Evolutionary conservation across 2,888 invertebrate genomes (phyloP).

Genomic region (Heteromurus nitidus): DNA sequence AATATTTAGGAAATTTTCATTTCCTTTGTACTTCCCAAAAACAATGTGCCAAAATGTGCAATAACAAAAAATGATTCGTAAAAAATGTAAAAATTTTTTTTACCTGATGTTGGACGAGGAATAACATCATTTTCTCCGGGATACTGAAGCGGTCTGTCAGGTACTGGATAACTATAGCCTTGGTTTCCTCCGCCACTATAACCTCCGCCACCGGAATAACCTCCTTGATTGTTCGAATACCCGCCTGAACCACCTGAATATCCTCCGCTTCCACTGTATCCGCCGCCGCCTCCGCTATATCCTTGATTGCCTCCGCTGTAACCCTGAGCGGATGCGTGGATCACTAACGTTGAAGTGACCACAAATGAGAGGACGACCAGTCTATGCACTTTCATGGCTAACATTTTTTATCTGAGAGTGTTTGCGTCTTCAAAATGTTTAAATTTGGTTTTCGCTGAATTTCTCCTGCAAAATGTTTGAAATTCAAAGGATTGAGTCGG

Average conservation of each 20-base stretch:
- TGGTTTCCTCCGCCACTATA: background rate
- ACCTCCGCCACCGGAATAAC: background rate
- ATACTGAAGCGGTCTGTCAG: slow-evolving; percentile 35
- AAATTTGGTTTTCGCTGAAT: too few species aligned
- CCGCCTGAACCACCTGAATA: too few species aligned
- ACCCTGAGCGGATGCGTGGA: slow-evolving; percentile 33
- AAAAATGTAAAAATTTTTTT: background rate
- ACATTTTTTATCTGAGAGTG: too few species aligned
- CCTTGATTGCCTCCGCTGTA: slow-evolving; percentile 47
- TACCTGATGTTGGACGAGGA: slow-evolving; percentile 16
- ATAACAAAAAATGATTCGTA: background rate
- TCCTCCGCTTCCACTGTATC: background rate
- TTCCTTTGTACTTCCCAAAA: too few species aligned
- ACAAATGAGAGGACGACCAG: slow-evolving; percentile 21
- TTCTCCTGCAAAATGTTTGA: too few species aligned
- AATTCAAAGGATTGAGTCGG: too few species aligned
- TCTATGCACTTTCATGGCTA: too few species aligned
- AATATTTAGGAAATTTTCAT: too few species aligned
- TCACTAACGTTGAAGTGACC: slow-evolving; percentile 16
- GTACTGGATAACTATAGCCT: slow-evolving; percentile 41
- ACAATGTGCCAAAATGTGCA: too few species aligned
- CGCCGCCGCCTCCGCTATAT: slow-evolving; percentile 3
- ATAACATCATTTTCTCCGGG: slow-evolving; percentile 46
- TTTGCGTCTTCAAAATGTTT: too few species aligned
- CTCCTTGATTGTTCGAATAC: too few species aligned